A percentile compares a stretch with the other conserved stretches of the same genome.
Evolutionary conservation across 2,797 vertebrate species (phyloP).

Genomic region (Balearica regulorum): DNA sequence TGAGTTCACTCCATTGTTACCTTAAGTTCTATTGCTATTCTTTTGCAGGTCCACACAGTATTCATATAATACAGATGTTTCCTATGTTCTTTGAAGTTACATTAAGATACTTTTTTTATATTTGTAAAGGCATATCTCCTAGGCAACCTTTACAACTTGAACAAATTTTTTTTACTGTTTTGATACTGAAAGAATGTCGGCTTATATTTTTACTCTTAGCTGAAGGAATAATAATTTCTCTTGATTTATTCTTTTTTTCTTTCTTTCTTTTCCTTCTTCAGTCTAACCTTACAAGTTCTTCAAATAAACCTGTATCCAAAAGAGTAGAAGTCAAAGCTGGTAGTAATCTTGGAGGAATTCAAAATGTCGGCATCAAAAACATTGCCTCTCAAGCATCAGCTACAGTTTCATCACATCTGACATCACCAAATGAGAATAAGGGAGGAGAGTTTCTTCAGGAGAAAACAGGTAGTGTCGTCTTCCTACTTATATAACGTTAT

Average conservation of each 20-base stretch:
- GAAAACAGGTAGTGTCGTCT: conserved; percentile 66
- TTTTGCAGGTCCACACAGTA: neutral
- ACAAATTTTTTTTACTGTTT: neutral
- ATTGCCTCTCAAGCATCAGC: neutral
- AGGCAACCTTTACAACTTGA: neutral
- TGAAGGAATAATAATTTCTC: conserved; percentile 19
- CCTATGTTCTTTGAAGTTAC: neutral
- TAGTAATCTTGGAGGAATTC: conserved; percentile 44
- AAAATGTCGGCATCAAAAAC: conserved; percentile 58
- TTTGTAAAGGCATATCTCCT: neutral
- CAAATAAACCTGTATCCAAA: conserved; percentile 70
- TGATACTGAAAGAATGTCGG: neutral
- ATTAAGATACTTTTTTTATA: neutral
- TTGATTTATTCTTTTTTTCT: conserved; percentile 25
- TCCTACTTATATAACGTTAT: neutral
- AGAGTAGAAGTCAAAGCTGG: conserved; percentile 40
- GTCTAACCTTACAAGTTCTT: conserved; percentile 68
- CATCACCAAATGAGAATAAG: conserved; percentile 52
- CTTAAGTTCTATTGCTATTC: neutral
- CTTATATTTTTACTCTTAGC: neutral
- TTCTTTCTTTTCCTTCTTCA: conserved; percentile 18
- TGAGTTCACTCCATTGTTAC: neutral
- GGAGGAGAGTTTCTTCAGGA: conserved; percentile 60
- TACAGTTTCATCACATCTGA: conserved; percentile 45
- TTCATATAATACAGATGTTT: neutral